Evolutionary conservation across 2,113 vertebrate genomes (phyloP), one percentile per base, ranked within the genome.

Genomic region (Nestor notabilis): DNA sequence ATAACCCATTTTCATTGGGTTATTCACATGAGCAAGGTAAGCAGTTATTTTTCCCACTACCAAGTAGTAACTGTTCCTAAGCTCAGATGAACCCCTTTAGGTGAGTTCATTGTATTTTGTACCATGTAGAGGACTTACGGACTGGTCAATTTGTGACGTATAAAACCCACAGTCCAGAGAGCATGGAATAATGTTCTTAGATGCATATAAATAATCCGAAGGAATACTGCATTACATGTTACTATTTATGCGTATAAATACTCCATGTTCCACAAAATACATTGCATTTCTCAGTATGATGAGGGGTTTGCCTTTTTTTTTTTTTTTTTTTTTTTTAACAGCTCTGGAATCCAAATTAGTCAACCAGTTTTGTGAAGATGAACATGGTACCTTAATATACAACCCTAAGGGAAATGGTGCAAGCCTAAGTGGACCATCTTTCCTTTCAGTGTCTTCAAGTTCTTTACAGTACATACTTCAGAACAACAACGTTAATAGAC

Each of bases 361-460:
- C 41, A 99, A 97, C 90, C 99, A 99, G 56, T 99, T 99, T 95
- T 99, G 99, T 97, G 99, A 99, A 97, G 99, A 99, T 97, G 99
- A 99, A 97, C 99, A 99, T 39, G 98, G 98, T 13, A 98, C 98
- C 44, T 97, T 98, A 60, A 97, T 99, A 96, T 98, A 98, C 94
- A 99, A 99, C 74, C 98, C 37, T 25, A 94, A 99, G 25, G 94
- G 97, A 96, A 98, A 98, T 47, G 92, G 97, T 74, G 96, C 98
- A 81, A 98, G 97, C 86, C 93, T 96, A 87, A 97, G 72, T 20
- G 97, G 76, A 46, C 28, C 5, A n/a, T 83, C 88, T 58, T 87
- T 95, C 66, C 94, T 88, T 61, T 95, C 93, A 72, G 25, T 60
- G 33, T 89, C 95, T 80, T 95, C 95, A 66, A 90, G 58, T 75